phyloP scores from a whole-genome alignment of 2,113 vertebrate genomes.

The Ceuthmochares aereus region DNA sequence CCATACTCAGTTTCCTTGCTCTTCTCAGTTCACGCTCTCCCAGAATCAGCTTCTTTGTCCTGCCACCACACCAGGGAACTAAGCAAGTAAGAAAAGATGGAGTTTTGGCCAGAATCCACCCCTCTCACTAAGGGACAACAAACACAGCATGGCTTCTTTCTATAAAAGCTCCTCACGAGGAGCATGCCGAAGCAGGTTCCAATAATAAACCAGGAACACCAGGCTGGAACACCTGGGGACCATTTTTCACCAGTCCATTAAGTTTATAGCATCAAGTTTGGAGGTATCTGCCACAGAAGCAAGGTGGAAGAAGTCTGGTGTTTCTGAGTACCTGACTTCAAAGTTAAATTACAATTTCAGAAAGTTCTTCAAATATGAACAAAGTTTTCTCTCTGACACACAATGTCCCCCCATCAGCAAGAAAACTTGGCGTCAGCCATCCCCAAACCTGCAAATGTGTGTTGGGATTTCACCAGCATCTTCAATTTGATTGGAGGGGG shows the following conservation, averaged over 20 bases:
- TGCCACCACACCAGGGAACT: neutral
- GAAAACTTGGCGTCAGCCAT: neutral
- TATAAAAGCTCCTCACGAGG: neutral
- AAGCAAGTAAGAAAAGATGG: neutral
- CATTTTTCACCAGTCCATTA: neutral
- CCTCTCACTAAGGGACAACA: neutral
- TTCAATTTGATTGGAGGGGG: neutral
- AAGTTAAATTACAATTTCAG: neutral
- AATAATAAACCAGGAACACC: neutral
- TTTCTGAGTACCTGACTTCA: neutral
- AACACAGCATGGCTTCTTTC: neutral
- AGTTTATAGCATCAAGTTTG: neutral
- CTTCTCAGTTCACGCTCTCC: neutral
- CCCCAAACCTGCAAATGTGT: neutral
- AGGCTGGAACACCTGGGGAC: neutral
- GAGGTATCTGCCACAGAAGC: neutral
- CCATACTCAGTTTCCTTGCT: conserved; percentile 16
- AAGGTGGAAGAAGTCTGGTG: neutral
- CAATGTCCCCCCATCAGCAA: neutral
- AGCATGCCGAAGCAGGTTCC: neutral
- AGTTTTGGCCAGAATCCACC: neutral
- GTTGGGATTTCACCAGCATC: neutral
- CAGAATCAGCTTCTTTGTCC: neutral
- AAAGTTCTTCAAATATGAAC: neutral
- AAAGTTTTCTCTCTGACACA: neutral